Percentiles rank a stretch among this genome's conserved stretches.
Evolutionary conservation across 92 coral and sea anemone genomes (phyloP).

Genomic region (Phenganax stokvisi): DNA sequence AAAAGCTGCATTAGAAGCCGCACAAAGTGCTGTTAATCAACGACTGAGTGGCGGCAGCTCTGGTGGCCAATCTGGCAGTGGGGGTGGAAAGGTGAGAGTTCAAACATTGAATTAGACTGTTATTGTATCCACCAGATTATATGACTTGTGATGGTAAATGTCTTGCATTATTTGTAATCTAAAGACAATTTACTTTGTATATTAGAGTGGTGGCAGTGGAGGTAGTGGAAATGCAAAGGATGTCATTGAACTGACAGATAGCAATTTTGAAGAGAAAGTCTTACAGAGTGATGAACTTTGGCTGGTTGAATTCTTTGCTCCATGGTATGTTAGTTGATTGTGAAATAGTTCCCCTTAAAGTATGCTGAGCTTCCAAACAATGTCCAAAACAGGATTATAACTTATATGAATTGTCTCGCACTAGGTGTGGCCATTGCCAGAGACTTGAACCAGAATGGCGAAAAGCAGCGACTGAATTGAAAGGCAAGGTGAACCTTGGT

Average conservation of each 20-base stretch:
- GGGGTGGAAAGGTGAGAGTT: constrained; percentile 34
- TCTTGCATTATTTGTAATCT: background rate
- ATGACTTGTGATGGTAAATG: no score
- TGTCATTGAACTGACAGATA: constrained; percentile 83
- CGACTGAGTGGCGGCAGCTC: constrained; percentile 69
- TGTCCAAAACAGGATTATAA: background rate
- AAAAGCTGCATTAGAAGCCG: constrained; percentile 73
- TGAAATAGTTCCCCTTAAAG: background rate
- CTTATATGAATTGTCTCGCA: background rate
- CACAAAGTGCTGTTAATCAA: constrained; percentile 63
- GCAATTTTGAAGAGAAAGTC: constrained; percentile 84
- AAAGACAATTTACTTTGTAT: background rate
- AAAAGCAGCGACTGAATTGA: constrained; percentile 79
- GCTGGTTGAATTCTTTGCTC: constrained; percentile 97
- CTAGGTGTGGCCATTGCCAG: constrained; percentile 98
- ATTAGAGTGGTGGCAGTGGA: constrained; percentile 51
- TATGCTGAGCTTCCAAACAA: background rate
- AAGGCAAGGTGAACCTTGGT: constrained; percentile 84
- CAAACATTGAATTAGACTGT: no score
- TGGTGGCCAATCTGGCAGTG: constrained; percentile 56
- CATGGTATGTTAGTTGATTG: constrained; percentile 56
- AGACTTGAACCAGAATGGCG: constrained; percentile 96
- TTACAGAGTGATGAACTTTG: constrained; percentile 79
- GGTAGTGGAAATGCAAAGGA: constrained; percentile 61
- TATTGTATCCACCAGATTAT: no score